Evolutionary conservation across 2,888 invertebrate genomes (phyloP).

Genomic region (Apotomis capreana): DNA sequence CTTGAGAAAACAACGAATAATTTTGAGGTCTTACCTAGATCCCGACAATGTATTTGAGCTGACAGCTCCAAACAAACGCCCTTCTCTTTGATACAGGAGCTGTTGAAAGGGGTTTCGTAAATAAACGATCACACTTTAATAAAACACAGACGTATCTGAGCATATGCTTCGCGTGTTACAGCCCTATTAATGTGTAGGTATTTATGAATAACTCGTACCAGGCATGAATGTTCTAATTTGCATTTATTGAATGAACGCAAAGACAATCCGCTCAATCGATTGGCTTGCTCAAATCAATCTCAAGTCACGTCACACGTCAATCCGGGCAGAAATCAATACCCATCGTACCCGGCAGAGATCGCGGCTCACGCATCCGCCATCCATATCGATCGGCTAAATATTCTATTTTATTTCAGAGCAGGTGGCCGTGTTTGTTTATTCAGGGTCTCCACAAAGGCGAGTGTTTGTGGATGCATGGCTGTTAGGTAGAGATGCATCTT

Average conservation of each 20-base stretch:
- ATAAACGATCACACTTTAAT: not conserved
- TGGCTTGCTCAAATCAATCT: constrained; percentile 40
- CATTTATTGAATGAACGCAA: constrained; percentile 17
- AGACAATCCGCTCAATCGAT: constrained; percentile 37
- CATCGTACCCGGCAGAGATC: constrained; percentile 47
- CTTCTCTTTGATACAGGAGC: too few relatives aligned
- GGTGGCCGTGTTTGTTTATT: constrained; percentile 67
- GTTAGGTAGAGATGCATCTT: constrained; percentile 30
- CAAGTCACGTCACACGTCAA: constrained; percentile 56
- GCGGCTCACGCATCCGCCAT: constrained; percentile 48
- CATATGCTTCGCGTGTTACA: not conserved
- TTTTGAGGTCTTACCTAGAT: too few relatives aligned
- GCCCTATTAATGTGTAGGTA: constrained; percentile 8
- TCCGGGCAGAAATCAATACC: constrained; percentile 61
- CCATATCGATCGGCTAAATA: constrained; percentile 59
- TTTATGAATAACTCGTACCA: not conserved
- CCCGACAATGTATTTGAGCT: too few relatives aligned
- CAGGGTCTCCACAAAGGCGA: constrained; percentile 56
- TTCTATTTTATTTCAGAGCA: constrained; percentile 55
- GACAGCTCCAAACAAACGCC: too few relatives aligned
- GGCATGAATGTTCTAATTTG: constrained; percentile 15
- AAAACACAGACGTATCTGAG: not conserved
- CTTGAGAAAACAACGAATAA: too few relatives aligned
- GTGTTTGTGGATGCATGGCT: constrained; percentile 20
- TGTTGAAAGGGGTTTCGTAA: not conserved